Percentiles rank a stretch among this genome's conserved stretches.
phyloP scores from a whole-genome alignment of 2,113 vertebrate species.

The Guaruba guarouba region DNA sequence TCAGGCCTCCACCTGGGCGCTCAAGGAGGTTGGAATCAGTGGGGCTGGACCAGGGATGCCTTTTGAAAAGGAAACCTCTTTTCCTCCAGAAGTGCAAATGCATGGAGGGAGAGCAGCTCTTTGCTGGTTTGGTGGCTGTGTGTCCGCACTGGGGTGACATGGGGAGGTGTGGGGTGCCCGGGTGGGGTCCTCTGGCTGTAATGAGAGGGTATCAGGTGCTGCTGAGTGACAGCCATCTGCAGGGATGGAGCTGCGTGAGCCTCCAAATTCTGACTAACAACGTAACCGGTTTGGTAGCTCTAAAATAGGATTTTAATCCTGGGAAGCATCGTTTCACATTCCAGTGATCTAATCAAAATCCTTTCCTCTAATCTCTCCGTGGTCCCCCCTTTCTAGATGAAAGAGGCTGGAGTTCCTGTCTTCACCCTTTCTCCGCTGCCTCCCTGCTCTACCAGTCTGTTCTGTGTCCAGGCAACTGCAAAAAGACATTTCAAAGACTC shows the following conservation, averaged over 20 bases:
- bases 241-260: neutral
- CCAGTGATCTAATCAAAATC: conserved; percentile 68
- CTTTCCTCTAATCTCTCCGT: conserved; percentile 64
- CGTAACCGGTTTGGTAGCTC: conserved; percentile 58
- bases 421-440: conserved; percentile 57
- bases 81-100: fast-evolving
- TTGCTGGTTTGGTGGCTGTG: neutral
- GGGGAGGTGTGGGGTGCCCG: neutral
- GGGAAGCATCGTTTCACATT: conserved; percentile 67
- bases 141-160: neutral
- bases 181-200: neutral
- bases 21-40: fast-evolving
- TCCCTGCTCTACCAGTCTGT: conserved; percentile 62
- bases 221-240: neutral
- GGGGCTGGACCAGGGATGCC: neutral
- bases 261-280: conserved; percentile 9
- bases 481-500: conserved; percentile 65
- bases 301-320: conserved; percentile 67
- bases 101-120: neutral
- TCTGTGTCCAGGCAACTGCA: conserved; percentile 69
- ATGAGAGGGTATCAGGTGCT: neutral
- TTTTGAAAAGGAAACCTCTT: neutral
- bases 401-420: conserved; percentile 62
- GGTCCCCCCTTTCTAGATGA: conserved; percentile 66
- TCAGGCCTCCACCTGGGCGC: neutral